phyloP scores from a whole-genome alignment of 2,888 invertebrate genomes.

The Lottia gigantea region DNA sequence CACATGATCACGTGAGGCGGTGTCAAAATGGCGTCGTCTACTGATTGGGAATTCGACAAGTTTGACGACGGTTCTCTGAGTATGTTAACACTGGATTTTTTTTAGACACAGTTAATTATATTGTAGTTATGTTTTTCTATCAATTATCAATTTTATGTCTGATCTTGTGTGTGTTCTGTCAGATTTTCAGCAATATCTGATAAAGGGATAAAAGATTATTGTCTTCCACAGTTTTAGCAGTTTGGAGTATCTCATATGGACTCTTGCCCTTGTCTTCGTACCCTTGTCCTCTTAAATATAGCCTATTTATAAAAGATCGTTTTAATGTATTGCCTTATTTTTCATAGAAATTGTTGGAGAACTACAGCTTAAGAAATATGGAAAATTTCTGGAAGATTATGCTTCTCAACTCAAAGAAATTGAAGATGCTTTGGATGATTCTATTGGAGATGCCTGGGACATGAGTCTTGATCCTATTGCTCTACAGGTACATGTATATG shows the following conservation, averaged over 20 bases:
- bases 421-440: conserved; percentile 69
- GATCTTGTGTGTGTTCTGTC: too few relatives aligned
- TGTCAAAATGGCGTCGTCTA: conserved; percentile 40
- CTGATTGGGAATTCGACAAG: conserved; percentile 67
- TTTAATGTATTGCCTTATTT: conserved; percentile 13
- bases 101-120: too few relatives aligned
- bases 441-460: conserved; percentile 68
- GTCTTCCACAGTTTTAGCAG: too few relatives aligned
- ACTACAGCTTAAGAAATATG: conserved; percentile 67
- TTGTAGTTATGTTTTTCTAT: too few relatives aligned
- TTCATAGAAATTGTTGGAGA: conserved; percentile 68
- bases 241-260: too few relatives aligned
- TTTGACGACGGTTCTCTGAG: conserved; percentile 68
- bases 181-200: too few relatives aligned
- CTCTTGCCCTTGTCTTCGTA: too few relatives aligned
- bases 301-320: too few relatives aligned
- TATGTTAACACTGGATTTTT: conserved; percentile 35
- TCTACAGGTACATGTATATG: conserved; percentile 58
- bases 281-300: too few relatives aligned
- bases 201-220: too few relatives aligned
- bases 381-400: conserved; percentile 68
- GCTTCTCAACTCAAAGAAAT: conserved; percentile 67
- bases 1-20: conserved; percentile 10
- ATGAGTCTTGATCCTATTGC: conserved; percentile 68
- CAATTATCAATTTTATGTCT: too few relatives aligned